Evolutionary conservation across 2,113 vertebrate species (phyloP), one percentile per base, ranked within the genome.

Genomic region (Genyomyrus donnyi): DNA sequence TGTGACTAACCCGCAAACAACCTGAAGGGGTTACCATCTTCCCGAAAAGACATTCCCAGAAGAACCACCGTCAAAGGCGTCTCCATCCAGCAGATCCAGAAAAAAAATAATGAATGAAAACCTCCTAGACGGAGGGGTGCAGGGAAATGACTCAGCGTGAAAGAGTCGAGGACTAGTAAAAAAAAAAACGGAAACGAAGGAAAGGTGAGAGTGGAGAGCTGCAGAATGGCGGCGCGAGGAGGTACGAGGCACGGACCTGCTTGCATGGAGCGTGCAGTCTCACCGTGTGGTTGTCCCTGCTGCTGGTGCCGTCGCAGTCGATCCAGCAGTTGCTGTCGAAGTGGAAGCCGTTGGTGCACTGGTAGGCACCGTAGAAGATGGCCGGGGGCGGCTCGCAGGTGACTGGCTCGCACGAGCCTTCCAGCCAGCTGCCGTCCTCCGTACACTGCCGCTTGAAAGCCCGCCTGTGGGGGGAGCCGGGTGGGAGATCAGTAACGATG

Each of bases 401-500:
- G 89, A 99, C 97, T 0, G 98, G 98, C 89, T 98, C 96, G 1
- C 98, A 99, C 1, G 96, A 94, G 0, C 96, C 97, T 0, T 97
- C 96, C 50, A 98, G 95, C 98, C 98, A 99, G 74, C 96, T 97
- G 90, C 98, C 98, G 0, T 99, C 98, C 48, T 99, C 97, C 0
- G 97, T 98, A 92, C 98, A 99, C 93, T 98, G 98, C 50, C 96
- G 97, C 94, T 98, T 99, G 92, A 99, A 99, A 0, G 97, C 97
- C 88, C 98, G 96, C 92, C 98, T 99, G 92, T 3, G 89, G 31
- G 90, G 35, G 89, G 49, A 87, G 85, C 50, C 88, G 91, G 77
- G 35, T 45, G 56, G 52, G 6, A 24, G 1, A 4, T 17, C 48
- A 90, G n/a, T 70, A n/a, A 13, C 39, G 17, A 31, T 42, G 56